Evolutionary conservation across 2,113 vertebrate genomes (phyloP), one percentile per base, ranked within the genome.

Genomic region (Megalops atlanticus): DNA sequence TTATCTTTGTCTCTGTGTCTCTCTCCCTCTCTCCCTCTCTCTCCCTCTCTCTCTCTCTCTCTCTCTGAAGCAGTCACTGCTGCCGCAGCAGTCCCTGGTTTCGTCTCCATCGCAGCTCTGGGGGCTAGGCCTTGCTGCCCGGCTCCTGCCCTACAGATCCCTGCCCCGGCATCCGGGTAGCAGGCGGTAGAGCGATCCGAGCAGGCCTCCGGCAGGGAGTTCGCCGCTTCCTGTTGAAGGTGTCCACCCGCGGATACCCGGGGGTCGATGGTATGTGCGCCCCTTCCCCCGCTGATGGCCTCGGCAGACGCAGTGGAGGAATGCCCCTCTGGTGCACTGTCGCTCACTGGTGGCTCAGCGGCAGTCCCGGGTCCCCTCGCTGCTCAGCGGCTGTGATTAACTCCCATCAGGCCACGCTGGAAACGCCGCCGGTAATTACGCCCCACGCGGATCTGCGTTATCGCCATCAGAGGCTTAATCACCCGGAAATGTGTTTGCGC

Each of bases 391-490:
- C 75, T 81, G 82, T 91, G 87, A 92, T 89, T 86, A 87, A 73
- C 83, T 89, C 90, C 87, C 87, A 89, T 87, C 88, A 91, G 86
- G 84, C 82, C 78, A 43, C 79, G 81, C 73, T 84, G 43, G 33
- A 84, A 73, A 80, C 78, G 78, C 76, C 74, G 79, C 81, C 85
- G 86, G 86, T 89, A 90, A 90, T 92, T 86, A 90, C 75, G 78
- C 83, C 79, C 80, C 77, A 72, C n/a, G 89, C 85, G 86, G 88
- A 84, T 86, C 84, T 79, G 84, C 82, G 86, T 86, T 82, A 79
- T 74, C 58, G 58, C 58, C 84, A 81, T 90, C 74, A 79, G 82
- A 87, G 83, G 82, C 81, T 81, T 88, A 90, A 92, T 91, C 88
- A 86, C 73, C 86, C 90, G 84, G 71, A 86, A 87, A 87, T 58